Base-by-base conservation (phyloP, 2,888 invertebrate genomes). In the Cistogaster globosa region DNA sequence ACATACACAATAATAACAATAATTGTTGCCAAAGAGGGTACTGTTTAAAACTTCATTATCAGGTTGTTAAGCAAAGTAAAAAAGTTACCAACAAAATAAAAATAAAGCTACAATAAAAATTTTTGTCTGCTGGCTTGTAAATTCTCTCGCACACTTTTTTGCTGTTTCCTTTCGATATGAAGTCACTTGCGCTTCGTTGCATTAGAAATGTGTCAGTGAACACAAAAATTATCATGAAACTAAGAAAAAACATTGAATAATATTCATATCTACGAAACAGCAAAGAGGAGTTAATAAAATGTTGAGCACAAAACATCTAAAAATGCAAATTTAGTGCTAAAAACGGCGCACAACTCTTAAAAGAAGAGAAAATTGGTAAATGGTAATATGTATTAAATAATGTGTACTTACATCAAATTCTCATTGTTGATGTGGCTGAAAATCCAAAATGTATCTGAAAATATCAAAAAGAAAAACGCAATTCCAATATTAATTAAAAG, bases 131-230 rank as follows among this genome's bases (percentile, higher is more conserved):
- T 67, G 68, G 42, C 14, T 69, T 69, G 62, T 53, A 36, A 62
- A 51, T 22, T 62, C 53, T 69, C 53, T 78, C 48, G 14, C 14
- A 18, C 5, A 14, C 4, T 71, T 55, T 55, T 57, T 60, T 65
- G 26, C 16, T 20, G 26, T 38, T 65, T 76, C 71, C 58, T 83
- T 58, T 45, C 62, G 68, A 48, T 42, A 53, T 74, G 63, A n/a
- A 78, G 58, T 71, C 62, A 80, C 80, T 76, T 74, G 74, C 74
- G 86, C 86, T 86, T 80, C 76, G 86, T 45, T 86, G 83, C 76
- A 77, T 86, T 86, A 76, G 76, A 86, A 86, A 86, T 82, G 84
- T 86, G 86, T 84, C 86, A 86, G 86, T 78, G 77, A 84, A 71
- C 74, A 85, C 20, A 71, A 79, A 76, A 82, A 75, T 85, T 81